Evolutionary conservation across 2,113 vertebrate genomes (phyloP).

Genomic region (Eulemur rufifrons): DNA sequence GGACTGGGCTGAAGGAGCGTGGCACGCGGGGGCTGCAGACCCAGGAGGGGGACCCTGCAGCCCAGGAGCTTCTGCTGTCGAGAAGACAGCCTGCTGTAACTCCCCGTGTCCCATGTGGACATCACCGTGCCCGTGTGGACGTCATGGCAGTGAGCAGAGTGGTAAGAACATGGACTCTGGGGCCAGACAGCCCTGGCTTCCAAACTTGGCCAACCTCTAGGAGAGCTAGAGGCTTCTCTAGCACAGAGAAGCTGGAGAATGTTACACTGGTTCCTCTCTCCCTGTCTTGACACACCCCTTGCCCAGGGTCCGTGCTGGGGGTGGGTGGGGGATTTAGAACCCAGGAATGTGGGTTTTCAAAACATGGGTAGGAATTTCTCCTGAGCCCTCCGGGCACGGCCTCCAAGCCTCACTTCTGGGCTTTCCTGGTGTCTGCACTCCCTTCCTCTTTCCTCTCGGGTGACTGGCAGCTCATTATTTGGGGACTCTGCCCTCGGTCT

Average conservation of each 20-base stretch:
- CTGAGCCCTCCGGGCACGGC: background rate
- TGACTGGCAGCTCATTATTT: background rate
- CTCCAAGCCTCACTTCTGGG: background rate
- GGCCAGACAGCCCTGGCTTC: background rate
- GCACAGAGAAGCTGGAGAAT: background rate
- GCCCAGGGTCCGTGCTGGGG: background rate
- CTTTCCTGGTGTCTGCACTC: background rate
- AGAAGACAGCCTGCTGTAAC: background rate
- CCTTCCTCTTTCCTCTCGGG: background rate
- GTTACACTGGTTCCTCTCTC: background rate
- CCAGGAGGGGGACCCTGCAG: background rate
- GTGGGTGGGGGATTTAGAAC: background rate
- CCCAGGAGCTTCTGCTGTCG: background rate
- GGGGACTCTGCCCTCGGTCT: background rate
- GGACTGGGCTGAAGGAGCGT: background rate
- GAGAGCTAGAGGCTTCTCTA: background rate
- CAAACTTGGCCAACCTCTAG: background rate
- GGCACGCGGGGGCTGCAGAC: rapidly evolving
- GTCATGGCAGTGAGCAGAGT: background rate
- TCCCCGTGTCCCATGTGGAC: background rate
- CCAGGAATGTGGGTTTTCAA: background rate
- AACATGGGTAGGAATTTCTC: background rate
- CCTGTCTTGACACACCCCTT: background rate
- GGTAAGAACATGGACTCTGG: background rate
- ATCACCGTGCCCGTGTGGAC: rapidly evolving